Evolutionary conservation across 2,797 vertebrate species (phyloP).

Genomic region (Leucoraja ocellata): DNA sequence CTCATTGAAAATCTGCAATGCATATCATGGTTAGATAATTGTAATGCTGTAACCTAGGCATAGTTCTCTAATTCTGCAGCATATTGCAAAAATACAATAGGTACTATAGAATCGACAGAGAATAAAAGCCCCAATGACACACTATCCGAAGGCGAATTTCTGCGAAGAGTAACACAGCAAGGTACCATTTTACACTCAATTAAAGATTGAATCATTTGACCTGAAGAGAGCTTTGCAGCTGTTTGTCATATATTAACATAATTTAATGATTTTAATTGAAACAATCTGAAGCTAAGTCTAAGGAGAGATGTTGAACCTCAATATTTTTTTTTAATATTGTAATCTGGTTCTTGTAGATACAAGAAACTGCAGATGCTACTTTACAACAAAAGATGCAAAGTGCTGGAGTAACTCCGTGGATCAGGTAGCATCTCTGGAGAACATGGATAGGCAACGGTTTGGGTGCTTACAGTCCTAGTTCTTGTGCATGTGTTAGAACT

Average conservation of each 20-base stretch:
- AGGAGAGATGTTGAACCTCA: constrained; percentile 13
- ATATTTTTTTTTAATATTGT: too few species aligned
- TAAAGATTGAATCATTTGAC: constrained; percentile 48
- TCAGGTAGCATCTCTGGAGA: too few species aligned
- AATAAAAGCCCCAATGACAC: constrained; percentile 45
- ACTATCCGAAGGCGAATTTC: constrained; percentile 42
- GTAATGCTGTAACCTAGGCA: constrained; percentile 47
- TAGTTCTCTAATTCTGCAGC: constrained; percentile 49
- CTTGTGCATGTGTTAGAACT: neutral
- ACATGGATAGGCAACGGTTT: too few species aligned
- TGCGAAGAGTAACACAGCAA: constrained; percentile 40
- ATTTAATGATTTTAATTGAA: neutral
- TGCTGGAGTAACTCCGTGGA: too few species aligned
- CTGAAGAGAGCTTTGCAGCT: constrained; percentile 7
- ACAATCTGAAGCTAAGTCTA: neutral
- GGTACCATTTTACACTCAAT: constrained; percentile 46
- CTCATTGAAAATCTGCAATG: neutral
- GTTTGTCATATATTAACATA: neutral
- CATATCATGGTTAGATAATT: constrained; percentile 47
- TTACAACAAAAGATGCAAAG: too few species aligned
- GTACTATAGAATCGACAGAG: constrained; percentile 47
- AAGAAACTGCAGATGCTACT: too few species aligned
- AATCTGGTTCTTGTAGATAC: too few species aligned
- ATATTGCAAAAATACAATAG: constrained; percentile 46
- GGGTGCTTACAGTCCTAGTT: neutral